Conservation (phyloP, 2,797 vertebrate species). For the Apogon hyalosoma region DNA sequence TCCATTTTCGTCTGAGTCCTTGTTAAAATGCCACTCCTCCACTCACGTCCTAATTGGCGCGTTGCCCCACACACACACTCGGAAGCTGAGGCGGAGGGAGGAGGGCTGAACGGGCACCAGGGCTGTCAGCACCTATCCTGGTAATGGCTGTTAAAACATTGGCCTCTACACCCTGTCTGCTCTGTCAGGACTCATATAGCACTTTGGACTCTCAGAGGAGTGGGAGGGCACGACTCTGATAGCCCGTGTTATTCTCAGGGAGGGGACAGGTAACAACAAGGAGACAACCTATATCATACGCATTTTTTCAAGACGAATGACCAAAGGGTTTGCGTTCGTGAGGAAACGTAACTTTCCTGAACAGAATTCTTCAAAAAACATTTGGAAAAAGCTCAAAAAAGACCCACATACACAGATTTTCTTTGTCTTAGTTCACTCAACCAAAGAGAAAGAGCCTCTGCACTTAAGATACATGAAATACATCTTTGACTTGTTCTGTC, state of each 20-base stretch:
- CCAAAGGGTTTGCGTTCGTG: not conserved
- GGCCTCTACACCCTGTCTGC: constrained; percentile 72
- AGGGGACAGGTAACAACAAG: constrained; percentile 44
- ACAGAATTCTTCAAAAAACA: no score
- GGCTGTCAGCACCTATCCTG: constrained; percentile 74
- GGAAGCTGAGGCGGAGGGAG: constrained; percentile 5
- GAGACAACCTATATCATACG: not conserved
- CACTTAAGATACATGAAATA: no score
- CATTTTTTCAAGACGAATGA: not conserved
- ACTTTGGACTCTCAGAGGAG: constrained; percentile 50
- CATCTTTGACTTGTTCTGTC: not conserved
- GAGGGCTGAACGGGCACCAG: constrained; percentile 40
- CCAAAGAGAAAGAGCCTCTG: no score
- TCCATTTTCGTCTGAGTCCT: constrained; percentile 38
- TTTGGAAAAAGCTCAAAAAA: no score
- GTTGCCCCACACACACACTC: constrained; percentile 4
- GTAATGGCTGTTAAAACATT: constrained; percentile 79
- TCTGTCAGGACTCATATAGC: constrained; percentile 67
- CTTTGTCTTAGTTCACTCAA: no score
- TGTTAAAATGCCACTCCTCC: constrained; percentile 52
- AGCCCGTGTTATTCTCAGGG: constrained; percentile 26
- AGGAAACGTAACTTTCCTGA: not conserved
- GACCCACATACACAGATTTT: no score
- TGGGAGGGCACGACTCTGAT: constrained; percentile 38
- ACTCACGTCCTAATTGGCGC: constrained; percentile 47